phyloP scores from a whole-genome alignment of 2,797 vertebrate genomes.

The Schizopygopsis pylzovi region DNA sequence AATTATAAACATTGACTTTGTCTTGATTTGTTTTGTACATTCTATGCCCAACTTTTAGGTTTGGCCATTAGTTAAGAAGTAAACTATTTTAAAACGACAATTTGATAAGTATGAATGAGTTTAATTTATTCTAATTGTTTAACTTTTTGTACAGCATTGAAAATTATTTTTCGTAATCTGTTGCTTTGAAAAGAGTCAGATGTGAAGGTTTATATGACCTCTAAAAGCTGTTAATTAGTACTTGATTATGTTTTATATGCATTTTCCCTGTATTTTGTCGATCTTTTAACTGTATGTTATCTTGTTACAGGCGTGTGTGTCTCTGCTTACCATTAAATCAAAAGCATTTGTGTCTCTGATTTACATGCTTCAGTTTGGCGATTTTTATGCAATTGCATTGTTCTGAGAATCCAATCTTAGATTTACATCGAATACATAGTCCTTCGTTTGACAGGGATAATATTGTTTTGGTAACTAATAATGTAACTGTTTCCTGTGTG shows the following conservation, averaged over 20 bases:
- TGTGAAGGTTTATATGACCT: constrained; percentile 11
- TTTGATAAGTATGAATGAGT: constrained; percentile 46
- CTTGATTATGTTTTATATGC: constrained; percentile 9
- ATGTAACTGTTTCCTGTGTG: background rate
- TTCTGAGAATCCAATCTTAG: background rate
- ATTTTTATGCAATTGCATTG: background rate
- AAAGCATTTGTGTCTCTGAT: constrained; percentile 12
- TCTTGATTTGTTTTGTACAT: background rate
- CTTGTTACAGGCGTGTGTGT: constrained; percentile 8
- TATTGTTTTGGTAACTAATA: background rate
- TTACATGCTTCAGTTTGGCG: background rate
- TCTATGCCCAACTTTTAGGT: background rate
- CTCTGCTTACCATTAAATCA: constrained; percentile 20
- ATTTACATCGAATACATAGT: background rate
- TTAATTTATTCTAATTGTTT: constrained; percentile 61
- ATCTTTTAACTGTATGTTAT: constrained; percentile 9
- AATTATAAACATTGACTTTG: background rate
- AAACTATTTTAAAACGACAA: background rate
- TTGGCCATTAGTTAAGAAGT: background rate
- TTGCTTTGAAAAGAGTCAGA: constrained; percentile 18
- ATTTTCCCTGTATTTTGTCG: constrained; percentile 13
- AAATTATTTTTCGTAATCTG: constrained; percentile 46
- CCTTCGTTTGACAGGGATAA: background rate
- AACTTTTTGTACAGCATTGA: constrained; percentile 49
- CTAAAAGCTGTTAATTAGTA: constrained; percentile 6